phyloP scores from a whole-genome alignment of 2,888 invertebrate species.

The Galerucella nymphaeae region DNA sequence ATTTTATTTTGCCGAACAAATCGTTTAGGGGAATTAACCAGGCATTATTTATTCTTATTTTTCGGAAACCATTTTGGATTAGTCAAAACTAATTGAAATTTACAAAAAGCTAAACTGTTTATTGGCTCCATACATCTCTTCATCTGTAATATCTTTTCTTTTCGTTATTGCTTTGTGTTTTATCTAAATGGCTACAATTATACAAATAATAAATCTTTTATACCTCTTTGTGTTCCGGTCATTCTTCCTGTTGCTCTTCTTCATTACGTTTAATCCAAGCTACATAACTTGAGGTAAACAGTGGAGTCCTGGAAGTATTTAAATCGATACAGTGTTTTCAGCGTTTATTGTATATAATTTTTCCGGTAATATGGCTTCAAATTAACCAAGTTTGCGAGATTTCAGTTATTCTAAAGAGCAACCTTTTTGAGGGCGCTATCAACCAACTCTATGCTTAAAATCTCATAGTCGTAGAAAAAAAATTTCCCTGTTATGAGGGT shows the following conservation, averaged over 20 bases:
- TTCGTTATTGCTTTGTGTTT: no score
- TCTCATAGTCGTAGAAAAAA: not conserved
- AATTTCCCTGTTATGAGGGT: not conserved
- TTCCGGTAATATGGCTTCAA: not conserved
- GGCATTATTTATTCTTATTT: no score
- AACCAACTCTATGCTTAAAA: not conserved
- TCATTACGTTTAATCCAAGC: constrained; percentile 60
- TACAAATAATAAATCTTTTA: constrained; percentile 63
- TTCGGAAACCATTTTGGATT: no score
- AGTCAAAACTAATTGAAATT: no score
- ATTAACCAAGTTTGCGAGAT: constrained; percentile 20
- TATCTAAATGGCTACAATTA: constrained; percentile 53
- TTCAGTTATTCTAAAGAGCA: constrained; percentile 22
- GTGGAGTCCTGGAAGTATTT: constrained; percentile 42
- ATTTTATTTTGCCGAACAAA: no score
- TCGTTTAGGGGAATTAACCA: no score
- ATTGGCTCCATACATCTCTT: no score
- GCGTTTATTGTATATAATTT: not conserved
- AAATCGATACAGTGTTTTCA: not conserved
- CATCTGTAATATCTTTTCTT: no score
- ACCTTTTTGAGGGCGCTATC: constrained; percentile 39
- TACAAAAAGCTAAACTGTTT: no score
- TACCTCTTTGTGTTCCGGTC: constrained; percentile 62
- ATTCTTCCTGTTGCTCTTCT: constrained; percentile 62
- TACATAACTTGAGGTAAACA: constrained; percentile 48